Conservation (phyloP, 2,888 invertebrate genomes). For the Bursaphelenchus okinawaensis region DNA sequence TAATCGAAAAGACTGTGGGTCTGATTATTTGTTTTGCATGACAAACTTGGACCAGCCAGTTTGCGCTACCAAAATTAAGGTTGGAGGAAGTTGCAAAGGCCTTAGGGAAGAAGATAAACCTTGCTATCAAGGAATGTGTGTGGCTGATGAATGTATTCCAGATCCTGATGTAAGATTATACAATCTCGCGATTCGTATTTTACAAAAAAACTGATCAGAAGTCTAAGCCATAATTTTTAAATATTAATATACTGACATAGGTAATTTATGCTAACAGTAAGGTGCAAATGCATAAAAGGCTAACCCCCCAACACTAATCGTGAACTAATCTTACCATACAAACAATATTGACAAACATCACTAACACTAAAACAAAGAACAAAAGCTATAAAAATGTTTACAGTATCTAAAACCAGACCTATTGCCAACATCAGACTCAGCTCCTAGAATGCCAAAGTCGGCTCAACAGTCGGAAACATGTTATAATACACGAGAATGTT, state of each 20-base stretch:
- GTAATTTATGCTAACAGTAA: no score
- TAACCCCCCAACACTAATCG: no score
- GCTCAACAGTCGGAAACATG: conserved; percentile 26
- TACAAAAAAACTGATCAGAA: no score
- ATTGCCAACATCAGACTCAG: neutral
- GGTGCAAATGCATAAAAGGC: no score
- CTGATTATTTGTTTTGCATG: conserved; percentile 48
- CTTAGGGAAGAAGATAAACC: conserved; percentile 35
- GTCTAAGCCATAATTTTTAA: no score
- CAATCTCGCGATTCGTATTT: no score
- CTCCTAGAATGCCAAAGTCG: neutral
- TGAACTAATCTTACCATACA: no score
- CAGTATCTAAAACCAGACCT: neutral
- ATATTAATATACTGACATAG: no score
- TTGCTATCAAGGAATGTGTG: conserved; percentile 45
- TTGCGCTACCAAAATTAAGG: conserved; percentile 45
- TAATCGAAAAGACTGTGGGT: neutral
- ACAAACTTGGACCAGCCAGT: conserved; percentile 34
- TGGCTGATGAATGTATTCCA: conserved; percentile 39
- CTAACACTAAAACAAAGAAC: neutral
- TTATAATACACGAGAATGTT: conserved; percentile 51
- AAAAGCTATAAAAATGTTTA: conserved; percentile 9
- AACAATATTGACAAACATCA: no score
- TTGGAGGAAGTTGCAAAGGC: conserved; percentile 45
- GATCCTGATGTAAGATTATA: conserved; percentile 12